A percentile compares a stretch with the other conserved stretches of the same genome.
These are phyloP conservation scores for Brachystomella parvula DNA, from an alignment of 1,140 invertebrate genomes.

Conservation along the genomic window DNA sequence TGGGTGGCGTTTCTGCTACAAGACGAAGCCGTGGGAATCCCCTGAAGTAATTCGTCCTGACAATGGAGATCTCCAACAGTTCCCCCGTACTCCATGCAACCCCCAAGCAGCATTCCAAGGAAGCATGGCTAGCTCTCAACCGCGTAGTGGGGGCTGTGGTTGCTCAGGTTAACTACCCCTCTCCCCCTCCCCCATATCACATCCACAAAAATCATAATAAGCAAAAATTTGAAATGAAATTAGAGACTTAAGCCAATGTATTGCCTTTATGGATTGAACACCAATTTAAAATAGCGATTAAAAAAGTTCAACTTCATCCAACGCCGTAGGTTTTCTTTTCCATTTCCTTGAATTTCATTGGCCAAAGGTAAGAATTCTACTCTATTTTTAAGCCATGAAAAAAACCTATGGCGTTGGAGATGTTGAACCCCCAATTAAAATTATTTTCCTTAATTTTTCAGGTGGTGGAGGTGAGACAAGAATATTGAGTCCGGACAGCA, in stretches of 20 bases:
- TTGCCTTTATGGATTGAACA: too few species aligned
- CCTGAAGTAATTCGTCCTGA: slow-evolving; percentile 25
- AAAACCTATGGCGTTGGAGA: slow-evolving; percentile 25
- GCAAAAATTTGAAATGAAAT: too few species aligned
- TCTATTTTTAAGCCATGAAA: neutral
- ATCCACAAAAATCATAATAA: too few species aligned
- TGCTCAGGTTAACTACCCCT: slow-evolving; percentile 20
- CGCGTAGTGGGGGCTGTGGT: slow-evolving; percentile 19
- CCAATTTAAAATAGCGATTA: too few species aligned
- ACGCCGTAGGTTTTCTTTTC: slow-evolving; percentile 20
- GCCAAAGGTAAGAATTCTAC: slow-evolving; percentile 7
- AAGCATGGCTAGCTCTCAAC: neutral
- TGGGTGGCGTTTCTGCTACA: slow-evolving; percentile 37
- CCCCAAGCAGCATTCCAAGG: neutral
- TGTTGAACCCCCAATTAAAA: neutral
- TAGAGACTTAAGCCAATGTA: too few species aligned
- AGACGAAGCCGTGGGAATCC: slow-evolving; percentile 35
- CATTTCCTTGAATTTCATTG: neutral
- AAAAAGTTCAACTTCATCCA: too few species aligned
- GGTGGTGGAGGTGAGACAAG: neutral
- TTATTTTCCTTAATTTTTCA: slow-evolving; percentile 9
- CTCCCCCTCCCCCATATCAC: too few species aligned
- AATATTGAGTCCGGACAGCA: slow-evolving; percentile 15
- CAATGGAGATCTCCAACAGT: slow-evolving; percentile 32
- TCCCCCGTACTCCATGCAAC: slow-evolving; percentile 15